A percentile compares a stretch with the other conserved stretches of the same genome.
Evolutionary conservation across 2,113 vertebrate genomes (phyloP).

Genomic region (Protomyctophum bolini): DNA sequence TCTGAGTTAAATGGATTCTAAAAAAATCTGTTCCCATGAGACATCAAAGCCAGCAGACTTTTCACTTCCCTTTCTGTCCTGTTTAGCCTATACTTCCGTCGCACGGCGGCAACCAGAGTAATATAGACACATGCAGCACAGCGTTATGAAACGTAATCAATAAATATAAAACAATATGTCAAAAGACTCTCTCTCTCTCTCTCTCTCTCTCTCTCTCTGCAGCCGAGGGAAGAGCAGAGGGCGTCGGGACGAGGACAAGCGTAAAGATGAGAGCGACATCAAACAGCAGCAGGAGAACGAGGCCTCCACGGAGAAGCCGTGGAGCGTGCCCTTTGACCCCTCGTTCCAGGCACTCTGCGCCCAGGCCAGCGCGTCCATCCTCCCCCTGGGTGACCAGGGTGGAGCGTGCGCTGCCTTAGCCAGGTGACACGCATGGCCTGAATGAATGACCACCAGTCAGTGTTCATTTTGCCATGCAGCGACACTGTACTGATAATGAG

Average conservation of each 20-base stretch:
- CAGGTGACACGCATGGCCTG: slow-evolving; percentile 44
- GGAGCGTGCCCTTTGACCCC: slow-evolving; percentile 53
- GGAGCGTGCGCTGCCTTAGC: slow-evolving; percentile 68
- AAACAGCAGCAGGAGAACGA: slow-evolving; percentile 5
- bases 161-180: no score
- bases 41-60: no score
- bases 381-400: slow-evolving; percentile 50
- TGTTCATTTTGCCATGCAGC: no score
- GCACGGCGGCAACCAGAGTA: no score
- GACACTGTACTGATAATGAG: no score
- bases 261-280: slow-evolving; percentile 40
- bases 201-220: background rate
- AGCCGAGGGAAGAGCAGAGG: slow-evolving; percentile 57
- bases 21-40: no score
- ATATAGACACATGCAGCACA: no score
- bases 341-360: slow-evolving; percentile 58
- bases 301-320: slow-evolving; percentile 23
- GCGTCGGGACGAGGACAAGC: slow-evolving; percentile 57
- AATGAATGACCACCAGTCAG: background rate
- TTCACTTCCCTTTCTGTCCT: no score
- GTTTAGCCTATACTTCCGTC: no score
- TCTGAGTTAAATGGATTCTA: no score
- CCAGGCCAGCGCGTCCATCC: slow-evolving; percentile 52
- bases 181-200: background rate
- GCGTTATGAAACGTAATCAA: no score